phyloP scores from a whole-genome alignment of 2,797 vertebrate genomes.

The Tiaroga cobitis region DNA sequence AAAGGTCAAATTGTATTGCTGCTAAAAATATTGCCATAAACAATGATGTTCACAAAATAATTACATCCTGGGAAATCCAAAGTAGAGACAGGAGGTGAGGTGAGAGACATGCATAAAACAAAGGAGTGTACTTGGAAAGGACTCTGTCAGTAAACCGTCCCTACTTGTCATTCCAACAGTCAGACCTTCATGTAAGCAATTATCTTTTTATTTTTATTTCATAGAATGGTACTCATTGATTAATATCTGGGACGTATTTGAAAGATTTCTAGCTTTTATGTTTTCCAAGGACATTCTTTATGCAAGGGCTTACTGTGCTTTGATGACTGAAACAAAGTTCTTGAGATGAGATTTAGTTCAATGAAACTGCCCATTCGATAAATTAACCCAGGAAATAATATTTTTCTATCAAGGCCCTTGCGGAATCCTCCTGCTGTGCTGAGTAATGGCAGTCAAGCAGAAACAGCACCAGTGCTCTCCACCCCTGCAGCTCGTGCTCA shows the following conservation, averaged over 20 bases:
- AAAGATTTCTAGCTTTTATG: not conserved
- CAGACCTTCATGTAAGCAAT: conserved; percentile 27
- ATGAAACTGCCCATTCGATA: conserved; percentile 23
- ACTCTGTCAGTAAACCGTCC: not conserved
- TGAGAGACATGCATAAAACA: not conserved
- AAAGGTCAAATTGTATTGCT: not conserved
- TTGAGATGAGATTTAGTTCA: conserved; percentile 19
- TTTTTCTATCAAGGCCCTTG: conserved; percentile 40
- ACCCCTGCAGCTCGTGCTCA: conserved; percentile 47
- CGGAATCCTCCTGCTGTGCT: conserved; percentile 47
- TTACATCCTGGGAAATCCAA: not conserved
- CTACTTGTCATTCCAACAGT: conserved; percentile 9
- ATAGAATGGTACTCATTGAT: not conserved
- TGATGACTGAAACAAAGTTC: conserved; percentile 10
- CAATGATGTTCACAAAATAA: not conserved
- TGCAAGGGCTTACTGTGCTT: not conserved
- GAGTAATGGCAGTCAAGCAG: conserved; percentile 50
- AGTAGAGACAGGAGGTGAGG: not conserved
- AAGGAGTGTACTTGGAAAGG: not conserved
- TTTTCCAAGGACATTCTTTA: conserved; percentile 6
- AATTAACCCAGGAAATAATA: conserved; percentile 28
- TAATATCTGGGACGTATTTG: not conserved
- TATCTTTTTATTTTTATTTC: conserved; percentile 11
- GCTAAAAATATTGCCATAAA: not conserved
- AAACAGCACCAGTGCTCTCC: conserved; percentile 19